Conservation (phyloP, 2,888 invertebrate species). For the Neocrepidodera transversa region DNA sequence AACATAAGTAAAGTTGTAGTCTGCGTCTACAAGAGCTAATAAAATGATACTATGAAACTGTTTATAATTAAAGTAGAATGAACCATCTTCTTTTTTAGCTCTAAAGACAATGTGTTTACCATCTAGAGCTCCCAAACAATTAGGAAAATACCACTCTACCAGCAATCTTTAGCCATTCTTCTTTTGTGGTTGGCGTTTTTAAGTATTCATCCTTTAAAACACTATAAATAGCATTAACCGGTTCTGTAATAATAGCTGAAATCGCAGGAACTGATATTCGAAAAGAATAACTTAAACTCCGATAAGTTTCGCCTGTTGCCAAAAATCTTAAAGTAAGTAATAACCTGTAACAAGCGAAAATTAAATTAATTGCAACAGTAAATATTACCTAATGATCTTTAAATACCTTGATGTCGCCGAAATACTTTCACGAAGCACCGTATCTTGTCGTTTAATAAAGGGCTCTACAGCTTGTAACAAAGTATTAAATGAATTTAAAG, state of each 20-base stretch:
- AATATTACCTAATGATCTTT: conserved; percentile 16
- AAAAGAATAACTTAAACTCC: conserved; percentile 22
- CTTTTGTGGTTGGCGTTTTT: no score
- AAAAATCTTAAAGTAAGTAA: conserved; percentile 27
- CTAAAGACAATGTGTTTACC: no score
- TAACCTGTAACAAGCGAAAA: conserved; percentile 5
- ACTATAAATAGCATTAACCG: no score
- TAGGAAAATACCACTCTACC: no score
- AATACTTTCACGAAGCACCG: conserved; percentile 10
- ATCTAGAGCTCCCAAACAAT: no score
- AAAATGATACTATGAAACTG: background rate
- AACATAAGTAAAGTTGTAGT: background rate
- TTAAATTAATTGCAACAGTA: background rate
- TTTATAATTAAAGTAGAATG: background rate
- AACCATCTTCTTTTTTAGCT: background rate
- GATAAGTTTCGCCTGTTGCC: conserved; percentile 22
- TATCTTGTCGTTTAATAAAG: conserved; percentile 27
- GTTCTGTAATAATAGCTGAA: conserved; percentile 3
- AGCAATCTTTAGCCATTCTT: no score
- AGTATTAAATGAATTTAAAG: conserved; percentile 26
- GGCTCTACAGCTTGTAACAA: conserved; percentile 20
- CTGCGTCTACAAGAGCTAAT: background rate
- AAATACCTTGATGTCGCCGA: no score
- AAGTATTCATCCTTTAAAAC: no score
- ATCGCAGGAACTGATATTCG: conserved; percentile 22